Base-by-base conservation (phyloP, 2,797 vertebrate species). In the Petrocephalus sullivani region DNA sequence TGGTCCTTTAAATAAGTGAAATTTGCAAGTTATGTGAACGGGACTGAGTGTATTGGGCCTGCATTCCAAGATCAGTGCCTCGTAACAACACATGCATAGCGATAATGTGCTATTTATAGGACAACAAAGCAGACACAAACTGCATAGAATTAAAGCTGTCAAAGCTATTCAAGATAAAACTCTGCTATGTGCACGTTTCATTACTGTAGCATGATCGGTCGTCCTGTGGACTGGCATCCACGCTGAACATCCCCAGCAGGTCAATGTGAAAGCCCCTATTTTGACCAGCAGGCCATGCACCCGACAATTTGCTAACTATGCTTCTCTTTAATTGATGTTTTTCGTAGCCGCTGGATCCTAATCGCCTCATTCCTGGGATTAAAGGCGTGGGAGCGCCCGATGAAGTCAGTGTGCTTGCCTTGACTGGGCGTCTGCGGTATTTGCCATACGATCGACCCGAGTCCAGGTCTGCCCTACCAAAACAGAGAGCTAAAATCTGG, bases 321-420 rank as follows among this genome's bases (percentile, higher is more conserved):
- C 92, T 92, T 91, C 83, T 90, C 91, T 94, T 94, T 95, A 95
- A 95, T 95, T 95, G 94, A 94, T 91, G 92, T 94, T 92, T 93
- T 93, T 93, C 93, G 90, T 91, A 93, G 93, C 91, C 81, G 89
- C 21, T 93, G 92, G 92, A 95, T 92, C 93, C 93, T 94, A 95
- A 96, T 96, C 94, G 95, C 94, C 95, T 93, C 95, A 92, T 95
- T 95, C 92, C 89, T 85, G 92, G 84, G 93, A 94, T 95, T 95
- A 95, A 96, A 95, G 92, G 92, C 91, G 91, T 93, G 90, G 89
- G 91, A 93, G 89, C 93, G 90, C 92, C 94, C 91, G 93, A 88
- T 90, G 92, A 93, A 92, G 91, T 90, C 90, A 92, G 89, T 91
- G 92, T 94, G 92, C 91, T 93, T 92, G 93, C 94, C 93, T 94